Conservation (phyloP, 2,113 vertebrate genomes). For the Neolamprologus tretocephalus region DNA sequence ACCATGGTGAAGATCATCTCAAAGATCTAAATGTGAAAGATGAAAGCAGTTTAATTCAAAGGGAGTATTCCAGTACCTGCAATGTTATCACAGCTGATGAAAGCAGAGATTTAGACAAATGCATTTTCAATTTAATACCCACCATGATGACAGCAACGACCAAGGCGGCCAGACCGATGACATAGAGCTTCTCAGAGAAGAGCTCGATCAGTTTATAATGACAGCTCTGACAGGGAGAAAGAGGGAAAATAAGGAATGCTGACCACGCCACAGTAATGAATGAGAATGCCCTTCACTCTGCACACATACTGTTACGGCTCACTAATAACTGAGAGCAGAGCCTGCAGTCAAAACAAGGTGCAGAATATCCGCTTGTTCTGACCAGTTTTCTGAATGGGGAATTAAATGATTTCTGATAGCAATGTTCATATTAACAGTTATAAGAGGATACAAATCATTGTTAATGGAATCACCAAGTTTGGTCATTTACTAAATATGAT, state of each 20-base stretch:
- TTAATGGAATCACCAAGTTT: neutral
- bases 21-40: constrained; percentile 46
- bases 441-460: neutral
- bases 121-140: constrained; percentile 24
- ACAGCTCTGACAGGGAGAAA: constrained; percentile 64
- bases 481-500: neutral
- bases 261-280: neutral
- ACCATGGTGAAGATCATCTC: constrained; percentile 73
- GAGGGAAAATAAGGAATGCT: neutral
- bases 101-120: neutral
- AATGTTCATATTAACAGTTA: neutral
- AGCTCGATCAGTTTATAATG: constrained; percentile 81
- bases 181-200: constrained; percentile 87
- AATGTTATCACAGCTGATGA: neutral
- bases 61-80: neutral
- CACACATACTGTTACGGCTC: neutral
- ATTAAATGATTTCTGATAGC: neutral
- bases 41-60: neutral
- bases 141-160: constrained; percentile 95
- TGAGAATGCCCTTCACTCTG: neutral
- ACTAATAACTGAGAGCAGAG: neutral
- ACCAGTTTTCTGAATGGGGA: neutral
- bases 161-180: constrained; percentile 87
- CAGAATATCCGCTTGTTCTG: neutral
- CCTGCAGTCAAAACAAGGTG: neutral